Percentiles rank a stretch among this genome's conserved stretches.
Evolutionary conservation across 2,113 vertebrate genomes (phyloP).

Genomic region (Cynopterus brachyotis): DNA sequence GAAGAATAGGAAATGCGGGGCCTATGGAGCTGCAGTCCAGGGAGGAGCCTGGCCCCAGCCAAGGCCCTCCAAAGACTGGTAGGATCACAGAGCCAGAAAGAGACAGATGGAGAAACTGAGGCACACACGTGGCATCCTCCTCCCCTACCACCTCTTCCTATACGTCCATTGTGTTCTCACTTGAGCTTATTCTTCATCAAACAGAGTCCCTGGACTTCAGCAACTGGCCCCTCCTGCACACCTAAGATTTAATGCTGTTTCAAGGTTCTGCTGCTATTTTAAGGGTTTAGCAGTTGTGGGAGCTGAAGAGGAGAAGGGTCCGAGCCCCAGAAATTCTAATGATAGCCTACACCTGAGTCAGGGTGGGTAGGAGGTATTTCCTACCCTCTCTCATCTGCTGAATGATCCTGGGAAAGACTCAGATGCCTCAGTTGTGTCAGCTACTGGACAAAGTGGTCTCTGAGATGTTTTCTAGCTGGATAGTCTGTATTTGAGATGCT

Average conservation of each 20-base stretch:
- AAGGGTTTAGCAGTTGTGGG: background rate
- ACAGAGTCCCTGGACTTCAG: background rate
- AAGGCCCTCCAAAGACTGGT: background rate
- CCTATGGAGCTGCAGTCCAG: background rate
- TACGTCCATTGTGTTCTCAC: background rate
- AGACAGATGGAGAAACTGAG: background rate
- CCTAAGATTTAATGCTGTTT: background rate
- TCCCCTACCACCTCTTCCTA: background rate
- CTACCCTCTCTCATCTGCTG: background rate
- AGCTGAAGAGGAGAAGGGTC: background rate
- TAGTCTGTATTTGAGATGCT: background rate
- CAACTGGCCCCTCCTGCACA: fast-evolving
- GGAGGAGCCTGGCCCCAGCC: background rate
- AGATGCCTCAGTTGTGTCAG: background rate
- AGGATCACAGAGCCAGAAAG: background rate
- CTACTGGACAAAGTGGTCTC: background rate
- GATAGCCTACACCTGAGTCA: background rate
- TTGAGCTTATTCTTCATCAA: background rate
- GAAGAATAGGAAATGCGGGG: background rate
- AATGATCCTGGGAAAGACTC: background rate
- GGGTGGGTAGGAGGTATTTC: background rate
- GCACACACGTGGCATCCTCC: fast-evolving
- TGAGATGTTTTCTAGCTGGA: background rate
- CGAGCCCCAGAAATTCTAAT: background rate
- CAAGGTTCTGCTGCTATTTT: no score